Evolutionary conservation across 2,113 vertebrate genomes (phyloP), one percentile per base, ranked within the genome.

Genomic region (Lipotes vexillifer): DNA sequence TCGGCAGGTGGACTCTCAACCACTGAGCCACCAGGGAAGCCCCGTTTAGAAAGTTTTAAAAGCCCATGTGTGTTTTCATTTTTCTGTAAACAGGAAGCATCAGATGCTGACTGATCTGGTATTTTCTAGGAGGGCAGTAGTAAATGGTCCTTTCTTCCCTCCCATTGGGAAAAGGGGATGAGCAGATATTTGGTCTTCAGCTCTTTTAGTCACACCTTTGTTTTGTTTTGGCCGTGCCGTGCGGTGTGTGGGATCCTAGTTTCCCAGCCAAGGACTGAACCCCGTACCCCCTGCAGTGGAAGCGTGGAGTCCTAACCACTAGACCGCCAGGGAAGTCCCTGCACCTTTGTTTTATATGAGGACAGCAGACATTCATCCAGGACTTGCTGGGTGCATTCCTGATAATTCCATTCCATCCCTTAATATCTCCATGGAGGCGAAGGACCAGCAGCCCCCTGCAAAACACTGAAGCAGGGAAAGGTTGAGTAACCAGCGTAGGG

Each of bases 61-160:
- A 93, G 63, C 23, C 68, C 12, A 27, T 1, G 1, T 72, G 86
- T 91, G 29, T 78, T 52, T 80, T 97, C 74, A 46, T 77, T 66
- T 74, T 92, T 65, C 71, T 77, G 15, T 77, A 91, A 96, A 93
- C 46, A 93, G 89, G 92, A 95, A 80, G 44, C n/a, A 49, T 83
- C 33, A 63, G 68, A 41, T 66, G 33, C 25, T 81, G 52, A 36
- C 8, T 33, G 20, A 77, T 93, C 68, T 69, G 66, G 88, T 49
- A 25, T 88, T 85, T 95, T 92, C n/a, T 15, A 14, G 29, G 27
- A 20, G 27, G 65, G 8, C 55, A 87, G 57, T 59, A 77, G 38
- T 82, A 44, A 88, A 68, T 69, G 93, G 72, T 52, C 80, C 87
- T 78, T 78, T 80, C 68, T 88, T 94, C 31, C 36, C 9, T 91